Percentiles rank a stretch among this genome's conserved stretches.
Evolutionary conservation across 2,888 invertebrate species (phyloP).

Genomic region (Salticus scenicus): DNA sequence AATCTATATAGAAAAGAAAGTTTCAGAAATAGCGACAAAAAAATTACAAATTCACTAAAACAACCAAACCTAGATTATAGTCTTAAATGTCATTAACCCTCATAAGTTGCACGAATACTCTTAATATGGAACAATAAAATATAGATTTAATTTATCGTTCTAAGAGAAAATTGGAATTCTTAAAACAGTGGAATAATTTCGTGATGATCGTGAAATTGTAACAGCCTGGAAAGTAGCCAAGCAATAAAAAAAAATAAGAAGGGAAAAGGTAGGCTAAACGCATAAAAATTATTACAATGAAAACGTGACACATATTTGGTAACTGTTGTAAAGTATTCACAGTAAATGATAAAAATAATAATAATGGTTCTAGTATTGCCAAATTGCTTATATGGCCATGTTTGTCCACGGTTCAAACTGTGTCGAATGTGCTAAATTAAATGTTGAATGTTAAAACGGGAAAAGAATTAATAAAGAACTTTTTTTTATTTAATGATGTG

Average conservation of each 20-base stretch:
- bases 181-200: conserved; percentile 47
- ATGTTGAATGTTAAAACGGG: too few relatives aligned
- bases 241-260: conserved; percentile 18
- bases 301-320: conserved; percentile 52
- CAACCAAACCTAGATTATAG: too few relatives aligned
- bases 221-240: conserved; percentile 45
- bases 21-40: too few relatives aligned
- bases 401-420: neutral
- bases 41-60: too few relatives aligned
- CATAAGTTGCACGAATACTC: conserved; percentile 34
- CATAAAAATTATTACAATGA: conserved; percentile 63
- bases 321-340: conserved; percentile 37
- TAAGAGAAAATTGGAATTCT: neutral
- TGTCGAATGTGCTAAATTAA: too few relatives aligned
- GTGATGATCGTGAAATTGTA: conserved; percentile 39
- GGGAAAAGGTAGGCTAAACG: conserved; percentile 11
- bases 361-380: neutral
- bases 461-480: too few relatives aligned
- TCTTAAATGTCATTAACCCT: too few relatives aligned
- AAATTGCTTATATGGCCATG: neutral
- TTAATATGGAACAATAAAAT: conserved; percentile 46
- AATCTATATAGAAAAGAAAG: too few relatives aligned
- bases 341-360: conserved; percentile 14
- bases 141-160: conserved; percentile 29
- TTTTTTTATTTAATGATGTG: too few relatives aligned